Conservation (phyloP, 2,113 vertebrate species). For the Lonchura striata region DNA sequence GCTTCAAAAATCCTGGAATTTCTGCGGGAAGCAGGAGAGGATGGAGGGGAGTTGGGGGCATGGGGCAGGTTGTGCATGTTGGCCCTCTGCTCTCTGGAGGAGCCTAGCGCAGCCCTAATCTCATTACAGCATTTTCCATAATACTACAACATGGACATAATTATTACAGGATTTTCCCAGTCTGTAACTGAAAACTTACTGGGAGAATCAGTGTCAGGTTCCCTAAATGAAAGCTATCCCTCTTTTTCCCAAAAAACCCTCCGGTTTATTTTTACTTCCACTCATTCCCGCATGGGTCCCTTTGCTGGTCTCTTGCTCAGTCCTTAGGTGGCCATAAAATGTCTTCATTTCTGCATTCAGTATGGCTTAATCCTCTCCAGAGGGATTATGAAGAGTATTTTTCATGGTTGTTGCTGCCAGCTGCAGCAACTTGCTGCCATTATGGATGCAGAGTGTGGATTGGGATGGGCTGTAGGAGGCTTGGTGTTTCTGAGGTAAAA, state of each 20-base stretch:
- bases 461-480: background rate
- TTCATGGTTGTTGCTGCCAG: fast-evolving
- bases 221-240: background rate
- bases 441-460: fast-evolving
- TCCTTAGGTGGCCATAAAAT: background rate
- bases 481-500: background rate
- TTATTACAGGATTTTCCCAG: constrained; percentile 15
- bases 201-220: background rate
- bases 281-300: background rate
- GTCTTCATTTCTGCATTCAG: background rate
- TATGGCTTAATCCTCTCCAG: background rate
- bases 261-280: fast-evolving
- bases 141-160: background rate
- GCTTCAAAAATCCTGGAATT: background rate
- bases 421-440: fast-evolving
- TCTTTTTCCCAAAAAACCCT: background rate
- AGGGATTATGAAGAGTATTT: background rate
- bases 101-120: background rate
- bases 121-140: constrained; percentile 27
- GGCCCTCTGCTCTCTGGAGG: background rate
- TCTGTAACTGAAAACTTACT: constrained; percentile 33
- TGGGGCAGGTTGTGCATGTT: fast-evolving
- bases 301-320: background rate
- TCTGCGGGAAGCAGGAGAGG: background rate
- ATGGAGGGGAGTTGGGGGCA: fast-evolving